These are phyloP conservation scores for Amphilophus citrinellus DNA, from an alignment of 2,113 vertebrate genomes.

Conservation along the genomic window DNA sequence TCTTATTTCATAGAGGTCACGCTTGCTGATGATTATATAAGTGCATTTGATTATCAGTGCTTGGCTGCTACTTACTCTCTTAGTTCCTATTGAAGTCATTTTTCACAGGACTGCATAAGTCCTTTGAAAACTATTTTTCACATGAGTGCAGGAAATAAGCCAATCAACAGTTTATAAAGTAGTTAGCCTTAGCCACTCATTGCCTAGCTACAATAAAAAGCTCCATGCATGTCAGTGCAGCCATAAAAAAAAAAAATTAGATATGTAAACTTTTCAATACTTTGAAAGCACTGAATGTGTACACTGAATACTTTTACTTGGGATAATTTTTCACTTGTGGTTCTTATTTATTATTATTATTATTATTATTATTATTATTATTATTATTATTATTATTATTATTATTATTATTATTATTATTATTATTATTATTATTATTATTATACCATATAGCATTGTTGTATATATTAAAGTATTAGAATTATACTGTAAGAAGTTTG, in stretches of 20 bases:
- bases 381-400: too few species aligned
- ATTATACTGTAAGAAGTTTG: background rate
- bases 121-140: background rate
- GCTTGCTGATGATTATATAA: background rate
- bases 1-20: background rate
- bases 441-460: background rate
- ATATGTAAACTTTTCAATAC: background rate
- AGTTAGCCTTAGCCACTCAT: background rate
- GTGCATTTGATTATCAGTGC: background rate
- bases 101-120: background rate
- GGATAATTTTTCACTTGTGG: background rate
- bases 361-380: too few species aligned
- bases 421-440: too few species aligned
- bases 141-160: background rate
- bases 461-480: background rate
- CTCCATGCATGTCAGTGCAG: background rate
- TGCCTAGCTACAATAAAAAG: background rate
- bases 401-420: too few species aligned
- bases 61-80: background rate
- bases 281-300: background rate
- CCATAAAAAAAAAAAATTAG: background rate
- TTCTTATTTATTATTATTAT: background rate
- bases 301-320: background rate
- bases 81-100: background rate
- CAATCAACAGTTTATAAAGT: constrained; percentile 6